These are phyloP conservation scores for Elachura formosa DNA, from an alignment of 2,113 vertebrate species.

Conservation along the genomic window DNA sequence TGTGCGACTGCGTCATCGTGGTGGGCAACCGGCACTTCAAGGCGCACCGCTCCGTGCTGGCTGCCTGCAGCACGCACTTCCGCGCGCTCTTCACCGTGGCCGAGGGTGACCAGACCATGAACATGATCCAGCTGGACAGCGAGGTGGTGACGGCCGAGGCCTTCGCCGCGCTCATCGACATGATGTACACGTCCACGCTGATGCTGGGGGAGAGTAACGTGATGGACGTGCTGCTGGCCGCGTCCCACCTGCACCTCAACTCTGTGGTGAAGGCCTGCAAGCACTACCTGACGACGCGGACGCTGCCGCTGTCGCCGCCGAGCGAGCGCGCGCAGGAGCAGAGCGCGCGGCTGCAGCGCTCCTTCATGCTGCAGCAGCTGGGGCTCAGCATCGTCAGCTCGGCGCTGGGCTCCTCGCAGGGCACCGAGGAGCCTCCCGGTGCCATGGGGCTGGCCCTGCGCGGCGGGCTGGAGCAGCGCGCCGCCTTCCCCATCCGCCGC, in stretches of 20 bases:
- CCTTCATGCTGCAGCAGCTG: slow-evolving; percentile 94
- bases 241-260: slow-evolving; percentile 95
- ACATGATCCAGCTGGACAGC: slow-evolving; percentile 95
- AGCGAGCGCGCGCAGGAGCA: slow-evolving; percentile 79
- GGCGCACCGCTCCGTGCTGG: slow-evolving; percentile 91
- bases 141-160: slow-evolving; percentile 97
- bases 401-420: slow-evolving; percentile 75
- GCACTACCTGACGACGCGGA: slow-evolving; percentile 94
- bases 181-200: slow-evolving; percentile 98
- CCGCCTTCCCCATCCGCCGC: slow-evolving; percentile 83
- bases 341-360: slow-evolving; percentile 87
- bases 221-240: slow-evolving; percentile 94
- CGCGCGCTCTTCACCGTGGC: slow-evolving; percentile 92
- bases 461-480: slow-evolving; percentile 78
- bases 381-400: slow-evolving; percentile 93
- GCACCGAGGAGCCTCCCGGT: slow-evolving; percentile 63
- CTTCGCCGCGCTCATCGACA: slow-evolving; percentile 93
- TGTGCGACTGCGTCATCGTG: slow-evolving; percentile 94
- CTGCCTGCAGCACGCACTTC: slow-evolving; percentile 96
- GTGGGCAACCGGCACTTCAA: slow-evolving; percentile 95
- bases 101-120: slow-evolving; percentile 90
- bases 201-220: slow-evolving; percentile 98
- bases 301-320: slow-evolving; percentile 86
- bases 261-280: slow-evolving; percentile 96
- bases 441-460: slow-evolving; percentile 66